A percentile compares a stretch with the other conserved stretches of the same genome.
phyloP scores from a whole-genome alignment of 2,797 vertebrate species.

The Xenentodon cancila region DNA sequence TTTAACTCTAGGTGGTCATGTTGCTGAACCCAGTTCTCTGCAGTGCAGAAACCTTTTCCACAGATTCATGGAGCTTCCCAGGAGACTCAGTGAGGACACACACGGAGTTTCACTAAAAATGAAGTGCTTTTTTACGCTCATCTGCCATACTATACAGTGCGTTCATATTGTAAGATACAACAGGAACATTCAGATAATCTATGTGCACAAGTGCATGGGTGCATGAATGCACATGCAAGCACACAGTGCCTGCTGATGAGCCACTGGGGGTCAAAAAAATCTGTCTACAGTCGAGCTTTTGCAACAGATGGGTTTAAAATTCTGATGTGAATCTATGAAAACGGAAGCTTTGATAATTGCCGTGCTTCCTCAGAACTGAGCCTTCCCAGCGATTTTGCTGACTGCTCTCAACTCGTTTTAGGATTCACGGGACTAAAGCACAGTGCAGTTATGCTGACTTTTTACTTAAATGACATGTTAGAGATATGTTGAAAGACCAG shows the following conservation, averaged over 20 bases:
- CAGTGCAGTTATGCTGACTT: slow-evolving; percentile 16
- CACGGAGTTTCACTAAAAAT: slow-evolving; percentile 35
- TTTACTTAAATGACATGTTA: slow-evolving; percentile 38
- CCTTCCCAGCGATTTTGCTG: slow-evolving; percentile 28
- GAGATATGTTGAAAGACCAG: slow-evolving; percentile 21
- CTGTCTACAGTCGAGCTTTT: slow-evolving; percentile 23
- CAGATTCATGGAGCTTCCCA: slow-evolving; percentile 77
- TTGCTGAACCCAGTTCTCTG: slow-evolving; percentile 84
- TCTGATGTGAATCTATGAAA: slow-evolving; percentile 45
- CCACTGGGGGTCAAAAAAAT: slow-evolving; percentile 15
- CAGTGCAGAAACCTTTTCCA: slow-evolving; percentile 77
- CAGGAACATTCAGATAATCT: slow-evolving; percentile 15
- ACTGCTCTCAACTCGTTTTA: slow-evolving; percentile 31
- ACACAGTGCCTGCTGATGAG: slow-evolving; percentile 35
- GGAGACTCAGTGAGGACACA: slow-evolving; percentile 71
- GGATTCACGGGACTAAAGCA: slow-evolving; percentile 37
- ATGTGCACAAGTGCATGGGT: slow-evolving; percentile 15
- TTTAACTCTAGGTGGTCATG: slow-evolving; percentile 57
- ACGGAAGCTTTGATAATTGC: slow-evolving; percentile 42
- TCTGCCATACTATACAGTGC: slow-evolving; percentile 34
- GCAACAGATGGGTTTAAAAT: slow-evolving; percentile 27
- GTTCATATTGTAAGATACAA: slow-evolving; percentile 10
- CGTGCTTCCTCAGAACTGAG: slow-evolving; percentile 52
- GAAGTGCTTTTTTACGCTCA: slow-evolving; percentile 24
- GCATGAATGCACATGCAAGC: slow-evolving; percentile 24